phyloP scores from a whole-genome alignment of 1,140 invertebrate species.

The Cydia pomonella region DNA sequence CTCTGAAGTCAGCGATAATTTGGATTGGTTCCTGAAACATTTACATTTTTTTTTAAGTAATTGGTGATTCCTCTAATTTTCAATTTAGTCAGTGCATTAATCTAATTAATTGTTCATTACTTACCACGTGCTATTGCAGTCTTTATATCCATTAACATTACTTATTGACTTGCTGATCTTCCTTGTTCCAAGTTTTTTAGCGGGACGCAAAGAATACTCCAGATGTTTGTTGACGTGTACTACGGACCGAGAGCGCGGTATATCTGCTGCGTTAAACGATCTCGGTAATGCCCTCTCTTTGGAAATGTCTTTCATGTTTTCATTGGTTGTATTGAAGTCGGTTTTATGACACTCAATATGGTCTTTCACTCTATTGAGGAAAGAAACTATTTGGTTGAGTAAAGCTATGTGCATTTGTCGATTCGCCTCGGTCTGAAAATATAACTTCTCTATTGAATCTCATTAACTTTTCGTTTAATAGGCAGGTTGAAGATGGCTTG shows the following conservation, averaged over 20 bases:
- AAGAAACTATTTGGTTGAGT: slow-evolving; percentile 88
- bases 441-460: slow-evolving; percentile 41
- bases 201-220: slow-evolving; percentile 56
- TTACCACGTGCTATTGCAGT: slow-evolving; percentile 64
- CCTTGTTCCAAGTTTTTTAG: slow-evolving; percentile 65
- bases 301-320: slow-evolving; percentile 51
- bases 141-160: slow-evolving; percentile 72
- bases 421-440: slow-evolving; percentile 86
- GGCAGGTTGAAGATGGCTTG: neutral
- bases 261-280: slow-evolving; percentile 75
- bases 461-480: neutral
- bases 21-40: slow-evolving; percentile 66
- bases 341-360: slow-evolving; percentile 80
- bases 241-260: slow-evolving; percentile 72
- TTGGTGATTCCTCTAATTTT: too few species aligned
- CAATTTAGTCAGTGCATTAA: too few species aligned
- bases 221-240: slow-evolving; percentile 68
- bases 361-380: slow-evolving; percentile 86
- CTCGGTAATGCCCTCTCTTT: slow-evolving; percentile 67
- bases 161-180: slow-evolving; percentile 75
- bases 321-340: slow-evolving; percentile 41
- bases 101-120: slow-evolving; percentile 30
- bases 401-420: slow-evolving; percentile 90
- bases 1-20: slow-evolving; percentile 61
- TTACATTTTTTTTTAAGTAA: slow-evolving; percentile 5